Evolutionary conservation across 2,888 invertebrate species (phyloP).

Genomic region (Amitus sp.): DNA sequence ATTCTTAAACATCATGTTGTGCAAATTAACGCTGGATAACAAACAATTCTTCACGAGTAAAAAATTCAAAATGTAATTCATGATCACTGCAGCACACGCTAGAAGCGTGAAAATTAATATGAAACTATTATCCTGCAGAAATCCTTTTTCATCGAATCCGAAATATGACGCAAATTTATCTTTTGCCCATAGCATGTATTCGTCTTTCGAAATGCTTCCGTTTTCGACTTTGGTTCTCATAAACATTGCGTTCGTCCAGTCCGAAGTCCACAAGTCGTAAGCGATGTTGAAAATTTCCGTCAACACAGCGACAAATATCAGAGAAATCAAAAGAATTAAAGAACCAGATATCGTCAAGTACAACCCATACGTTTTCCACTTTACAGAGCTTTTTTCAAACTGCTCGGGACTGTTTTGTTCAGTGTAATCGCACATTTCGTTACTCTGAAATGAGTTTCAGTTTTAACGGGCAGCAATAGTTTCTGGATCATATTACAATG

Average conservation of each 20-base stretch:
- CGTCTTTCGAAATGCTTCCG: conserved; percentile 77
- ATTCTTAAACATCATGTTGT: conserved; percentile 85
- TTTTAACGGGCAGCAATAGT: neutral
- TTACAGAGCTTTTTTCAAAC: conserved; percentile 64
- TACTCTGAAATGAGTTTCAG: neutral
- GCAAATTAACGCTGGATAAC: conserved; percentile 79
- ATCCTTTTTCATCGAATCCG: conserved; percentile 42
- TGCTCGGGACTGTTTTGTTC: conserved; percentile 61
- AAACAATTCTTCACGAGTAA: conserved; percentile 57
- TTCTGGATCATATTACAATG: too few species aligned
- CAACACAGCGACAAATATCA: conserved; percentile 69
- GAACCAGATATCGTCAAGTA: conserved; percentile 65
- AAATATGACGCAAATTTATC: conserved; percentile 19
- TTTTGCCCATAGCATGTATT: conserved; percentile 38
- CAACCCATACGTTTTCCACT: conserved; percentile 67
- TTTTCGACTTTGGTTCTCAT: neutral
- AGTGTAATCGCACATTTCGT: neutral
- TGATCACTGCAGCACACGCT: conserved; percentile 54
- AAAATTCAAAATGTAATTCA: conserved; percentile 45
- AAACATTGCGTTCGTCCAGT: conserved; percentile 68
- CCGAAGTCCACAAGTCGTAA: conserved; percentile 80
- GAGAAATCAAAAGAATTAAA: conserved; percentile 66
- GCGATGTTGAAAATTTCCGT: conserved; percentile 74
- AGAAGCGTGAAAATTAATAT: conserved; percentile 63
- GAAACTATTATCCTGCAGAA: conserved; percentile 45